Conservation (phyloP, 2,888 invertebrate genomes). For the Callimorpha dominula region DNA sequence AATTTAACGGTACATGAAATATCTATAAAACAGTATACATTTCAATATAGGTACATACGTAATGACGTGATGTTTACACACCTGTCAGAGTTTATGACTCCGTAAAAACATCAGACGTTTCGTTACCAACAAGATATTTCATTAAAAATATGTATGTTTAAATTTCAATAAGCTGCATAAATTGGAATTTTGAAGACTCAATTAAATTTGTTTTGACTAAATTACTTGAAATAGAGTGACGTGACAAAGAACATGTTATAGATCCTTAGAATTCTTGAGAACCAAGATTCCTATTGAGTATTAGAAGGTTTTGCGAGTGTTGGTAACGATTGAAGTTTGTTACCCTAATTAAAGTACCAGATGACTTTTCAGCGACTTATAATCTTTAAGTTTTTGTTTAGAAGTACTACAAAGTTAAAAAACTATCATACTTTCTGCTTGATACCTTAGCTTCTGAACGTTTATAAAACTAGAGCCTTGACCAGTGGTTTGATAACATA, state of each 20-base stretch:
- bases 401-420: no score
- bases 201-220: no score
- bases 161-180: background rate
- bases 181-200: background rate
- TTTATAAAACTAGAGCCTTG: no score
- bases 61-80: constrained; percentile 6
- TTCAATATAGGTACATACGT: background rate
- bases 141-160: background rate
- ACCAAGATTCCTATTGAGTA: background rate
- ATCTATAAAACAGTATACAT: constrained; percentile 9
- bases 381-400: no score
- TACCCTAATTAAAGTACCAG: no score
- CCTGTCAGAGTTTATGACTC: constrained; percentile 9
- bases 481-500: no score
- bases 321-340: background rate
- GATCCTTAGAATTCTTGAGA: background rate
- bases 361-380: no score
- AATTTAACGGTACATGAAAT: constrained; percentile 13
- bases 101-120: constrained; percentile 2
- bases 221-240: background rate
- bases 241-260: background rate
- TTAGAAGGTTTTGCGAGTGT: background rate
- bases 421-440: no score
- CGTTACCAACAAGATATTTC: constrained; percentile 4
- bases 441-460: no score